Evolutionary conservation across 2,113 vertebrate species (phyloP).

Genomic region (Albula goreensis): DNA sequence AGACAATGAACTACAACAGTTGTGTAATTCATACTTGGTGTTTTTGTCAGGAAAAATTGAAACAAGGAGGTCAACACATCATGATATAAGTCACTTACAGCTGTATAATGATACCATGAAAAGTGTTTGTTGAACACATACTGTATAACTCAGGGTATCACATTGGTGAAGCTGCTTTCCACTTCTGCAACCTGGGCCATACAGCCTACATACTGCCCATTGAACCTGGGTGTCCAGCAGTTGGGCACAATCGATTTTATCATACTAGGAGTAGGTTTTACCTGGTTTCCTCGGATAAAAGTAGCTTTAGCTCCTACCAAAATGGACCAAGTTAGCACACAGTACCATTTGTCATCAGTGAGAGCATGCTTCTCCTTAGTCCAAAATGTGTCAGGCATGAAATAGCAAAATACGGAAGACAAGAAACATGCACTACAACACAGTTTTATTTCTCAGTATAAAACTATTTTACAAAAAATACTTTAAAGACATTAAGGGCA

Average conservation of each 20-base stretch:
- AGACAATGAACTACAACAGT: background rate
- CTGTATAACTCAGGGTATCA: background rate
- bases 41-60: background rate
- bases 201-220: background rate
- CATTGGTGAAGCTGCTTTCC: background rate
- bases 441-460: constrained; percentile 52
- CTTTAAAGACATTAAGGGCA: constrained; percentile 13
- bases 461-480: constrained; percentile 45
- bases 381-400: background rate
- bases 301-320: background rate
- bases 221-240: background rate
- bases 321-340: background rate
- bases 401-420: background rate
- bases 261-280: background rate
- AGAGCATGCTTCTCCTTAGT: background rate
- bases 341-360: background rate
- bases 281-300: background rate
- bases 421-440: background rate
- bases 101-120: background rate
- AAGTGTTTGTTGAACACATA: background rate
- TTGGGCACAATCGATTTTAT: background rate
- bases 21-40: background rate
- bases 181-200: no score
- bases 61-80: background rate
- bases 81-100: background rate